Conservation (phyloP, 2,888 invertebrate species). For the Scrobipalpa costella region DNA sequence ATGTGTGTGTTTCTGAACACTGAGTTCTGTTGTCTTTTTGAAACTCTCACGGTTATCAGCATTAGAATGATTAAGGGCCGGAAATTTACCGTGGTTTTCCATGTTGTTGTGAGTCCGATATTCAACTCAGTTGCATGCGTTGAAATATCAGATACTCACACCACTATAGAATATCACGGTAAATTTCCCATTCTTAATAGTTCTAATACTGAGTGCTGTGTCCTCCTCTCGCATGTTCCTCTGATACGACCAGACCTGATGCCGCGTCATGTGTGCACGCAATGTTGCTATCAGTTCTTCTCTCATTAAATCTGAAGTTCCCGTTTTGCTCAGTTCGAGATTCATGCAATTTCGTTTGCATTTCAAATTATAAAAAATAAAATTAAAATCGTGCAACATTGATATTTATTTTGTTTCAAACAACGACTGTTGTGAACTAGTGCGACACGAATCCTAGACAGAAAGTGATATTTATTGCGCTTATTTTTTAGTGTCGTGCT, state of each 20-base stretch:
- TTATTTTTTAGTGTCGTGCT: constrained; percentile 35
- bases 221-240: neutral
- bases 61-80: too few relatives aligned
- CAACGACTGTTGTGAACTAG: constrained; percentile 18
- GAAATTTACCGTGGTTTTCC: too few relatives aligned
- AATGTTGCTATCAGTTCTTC: constrained; percentile 2
- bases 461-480: constrained; percentile 25
- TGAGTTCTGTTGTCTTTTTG: neutral
- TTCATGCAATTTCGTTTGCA: neutral
- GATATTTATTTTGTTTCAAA: constrained; percentile 15
- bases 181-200: too few relatives aligned
- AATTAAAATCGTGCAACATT: constrained; percentile 22
- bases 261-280: neutral
- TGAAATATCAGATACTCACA: too few relatives aligned
- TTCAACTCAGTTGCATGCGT: too few relatives aligned
- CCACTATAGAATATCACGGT: too few relatives aligned
- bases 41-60: neutral
- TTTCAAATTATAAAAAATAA: constrained; percentile 16
- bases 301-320: neutral
- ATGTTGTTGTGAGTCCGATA: too few relatives aligned
- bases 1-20: constrained; percentile 38
- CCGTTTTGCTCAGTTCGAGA: constrained; percentile 9
- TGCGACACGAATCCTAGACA: constrained; percentile 25
- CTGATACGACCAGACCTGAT: neutral
- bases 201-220: neutral